These are phyloP conservation scores for Heliconius erato DNA, from an alignment of 2,888 invertebrate genomes.

Conservation along the genomic window DNA sequence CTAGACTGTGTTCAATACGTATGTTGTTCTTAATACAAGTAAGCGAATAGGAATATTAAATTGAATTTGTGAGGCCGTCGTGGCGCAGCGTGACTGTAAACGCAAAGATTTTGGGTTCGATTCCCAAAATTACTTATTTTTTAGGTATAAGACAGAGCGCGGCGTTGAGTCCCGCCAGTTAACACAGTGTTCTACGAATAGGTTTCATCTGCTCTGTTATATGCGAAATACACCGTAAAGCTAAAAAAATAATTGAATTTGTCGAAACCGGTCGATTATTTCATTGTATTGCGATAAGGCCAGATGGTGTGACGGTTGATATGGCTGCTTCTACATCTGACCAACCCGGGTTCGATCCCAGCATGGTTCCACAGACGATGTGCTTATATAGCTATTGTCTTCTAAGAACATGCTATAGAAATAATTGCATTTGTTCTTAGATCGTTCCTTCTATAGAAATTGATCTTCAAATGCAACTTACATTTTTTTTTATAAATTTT, in stretches of 20 bases:
- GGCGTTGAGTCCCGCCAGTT: neutral
- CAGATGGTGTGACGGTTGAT: conserved; percentile 52
- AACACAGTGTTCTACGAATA: neutral
- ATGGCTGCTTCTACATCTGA: conserved; percentile 39
- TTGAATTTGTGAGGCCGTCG: neutral
- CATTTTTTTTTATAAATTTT: conserved; percentile 45
- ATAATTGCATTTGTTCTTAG: conserved; percentile 60
- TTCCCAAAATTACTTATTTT: neutral
- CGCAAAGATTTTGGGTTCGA: neutral
- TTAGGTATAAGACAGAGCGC: neutral
- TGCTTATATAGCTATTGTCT: conserved; percentile 68
- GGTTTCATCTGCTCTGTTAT: neutral
- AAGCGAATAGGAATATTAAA: conserved; percentile 55
- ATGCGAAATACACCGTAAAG: neutral
- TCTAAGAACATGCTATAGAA: conserved; percentile 80
- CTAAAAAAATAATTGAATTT: conserved; percentile 36
- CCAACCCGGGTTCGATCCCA: conserved; percentile 64
- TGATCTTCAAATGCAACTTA: conserved; percentile 48
- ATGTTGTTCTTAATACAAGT: conserved; percentile 68
- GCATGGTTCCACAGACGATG: conserved; percentile 81
- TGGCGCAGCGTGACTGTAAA: neutral
- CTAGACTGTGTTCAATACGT: conserved; percentile 69
- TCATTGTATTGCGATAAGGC: conserved; percentile 40
- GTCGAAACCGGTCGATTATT: conserved; percentile 48
- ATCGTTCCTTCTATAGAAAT: conserved; percentile 60